A percentile compares a stretch with the other conserved stretches of the same genome.
These are phyloP conservation scores for Anoplolepis gracilipes DNA, from an alignment of 1,140 invertebrate genomes.

Conservation along the genomic window DNA sequence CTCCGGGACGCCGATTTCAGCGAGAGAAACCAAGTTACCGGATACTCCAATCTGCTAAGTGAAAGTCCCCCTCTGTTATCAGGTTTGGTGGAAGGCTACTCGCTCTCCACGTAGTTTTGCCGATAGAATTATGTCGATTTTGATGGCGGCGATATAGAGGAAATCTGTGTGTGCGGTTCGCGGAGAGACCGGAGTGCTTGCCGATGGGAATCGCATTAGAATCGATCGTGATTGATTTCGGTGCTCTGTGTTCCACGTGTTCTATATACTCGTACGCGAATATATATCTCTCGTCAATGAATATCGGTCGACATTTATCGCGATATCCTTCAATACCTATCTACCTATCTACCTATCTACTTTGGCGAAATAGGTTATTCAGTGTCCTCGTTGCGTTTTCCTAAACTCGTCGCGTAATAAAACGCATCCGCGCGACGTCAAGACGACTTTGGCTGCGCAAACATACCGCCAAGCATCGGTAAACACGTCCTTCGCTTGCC, in stretches of 20 bases:
- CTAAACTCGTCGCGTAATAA: constrained; percentile 42
- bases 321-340: not conserved
- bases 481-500: constrained; percentile 38
- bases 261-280: not conserved
- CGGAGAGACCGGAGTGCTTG: not conserved
- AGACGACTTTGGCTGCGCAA: constrained; percentile 50
- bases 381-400: constrained; percentile 25
- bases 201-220: constrained; percentile 29
- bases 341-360: not conserved
- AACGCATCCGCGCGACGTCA: constrained; percentile 57
- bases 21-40: constrained; percentile 48
- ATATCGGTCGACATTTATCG: constrained; percentile 31
- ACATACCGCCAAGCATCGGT: constrained; percentile 37
- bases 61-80: constrained; percentile 71
- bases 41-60: constrained; percentile 77
- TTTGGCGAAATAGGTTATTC: constrained; percentile 14
- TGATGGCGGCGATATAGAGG: constrained; percentile 55
- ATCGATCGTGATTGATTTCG: constrained; percentile 40
- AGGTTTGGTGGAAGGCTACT: constrained; percentile 52
- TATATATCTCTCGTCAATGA: not conserved
- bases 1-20: constrained; percentile 52
- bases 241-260: not conserved
- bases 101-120: constrained; percentile 60
- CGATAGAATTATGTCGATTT: constrained; percentile 74
- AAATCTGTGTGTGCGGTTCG: constrained; percentile 27